Evolutionary conservation across 2,113 vertebrate species (phyloP), one percentile per base, ranked within the genome.

Genomic region (Macrotus californicus): DNA sequence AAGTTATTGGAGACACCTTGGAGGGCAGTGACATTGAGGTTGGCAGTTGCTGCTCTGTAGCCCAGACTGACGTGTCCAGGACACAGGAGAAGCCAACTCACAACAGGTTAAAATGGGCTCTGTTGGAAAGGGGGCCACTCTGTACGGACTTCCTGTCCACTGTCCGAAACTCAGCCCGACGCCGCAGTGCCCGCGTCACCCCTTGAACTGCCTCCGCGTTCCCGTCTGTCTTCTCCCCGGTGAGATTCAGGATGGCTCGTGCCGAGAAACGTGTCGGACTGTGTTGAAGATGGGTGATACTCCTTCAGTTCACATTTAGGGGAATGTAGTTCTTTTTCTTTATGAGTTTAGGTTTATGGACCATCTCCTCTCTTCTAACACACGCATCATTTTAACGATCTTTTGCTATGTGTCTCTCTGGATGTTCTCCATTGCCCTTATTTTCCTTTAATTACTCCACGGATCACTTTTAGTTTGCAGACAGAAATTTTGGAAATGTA

Each of bases 261-360:
- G 0, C 29, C 7, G 31, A 15, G 52, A 66, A 69, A 70, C 41
- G n/a, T 87, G 61, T 43, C 70, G 59, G 67, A 48, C 13, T 13
- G 3, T 1, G 5, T 0, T 52, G 43, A 73, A 61, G 41, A 76
- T 0, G 6, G 46, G 85, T 39, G 67, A 66, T n/a, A 36, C 0
- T 21, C 54, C 24, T 69, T 69, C 66, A 39, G 61, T 81, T 92
- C 76, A 73, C 2, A 2, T 52, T 24, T 29, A 26, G 69, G 48
- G 39, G 34, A 69, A 14, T 11, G 34, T 9, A n/a, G 36, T 92
- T 77, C 67, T 82, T 87, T 87, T 80, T 24, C 73, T 75, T 86
- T 48, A 64, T 14, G 41, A 75, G 64, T 92, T 93, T 73, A 70
- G 70, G 76, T 94, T 94, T 83, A 82, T 87, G 88, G 66, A 43